phyloP scores from a whole-genome alignment of 2,797 vertebrate species.

The Anolis apletophallus region DNA sequence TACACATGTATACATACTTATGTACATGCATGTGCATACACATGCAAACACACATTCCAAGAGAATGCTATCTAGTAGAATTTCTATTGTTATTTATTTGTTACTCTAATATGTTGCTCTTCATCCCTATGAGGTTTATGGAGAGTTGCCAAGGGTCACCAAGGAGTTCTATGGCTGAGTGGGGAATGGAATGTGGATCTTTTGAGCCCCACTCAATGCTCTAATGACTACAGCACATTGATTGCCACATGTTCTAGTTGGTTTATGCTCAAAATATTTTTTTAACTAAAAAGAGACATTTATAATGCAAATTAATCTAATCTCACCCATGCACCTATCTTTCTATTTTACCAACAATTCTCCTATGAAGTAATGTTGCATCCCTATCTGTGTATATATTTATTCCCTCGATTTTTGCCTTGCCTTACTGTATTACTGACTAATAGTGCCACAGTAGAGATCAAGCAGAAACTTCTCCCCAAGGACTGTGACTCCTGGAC shows the following conservation, averaged over 20 bases:
- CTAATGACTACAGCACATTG: not conserved
- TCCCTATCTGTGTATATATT: not conserved
- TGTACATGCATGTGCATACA: too few relatives aligned
- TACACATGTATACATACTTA: too few relatives aligned
- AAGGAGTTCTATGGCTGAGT: not conserved
- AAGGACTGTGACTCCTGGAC: not conserved
- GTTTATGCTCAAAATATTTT: not conserved
- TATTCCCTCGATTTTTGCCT: not conserved
- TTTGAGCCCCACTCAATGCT: too few relatives aligned
- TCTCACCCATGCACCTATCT: not conserved
- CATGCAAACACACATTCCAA: too few relatives aligned
- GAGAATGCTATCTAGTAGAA: not conserved
- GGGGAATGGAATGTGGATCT: not conserved
- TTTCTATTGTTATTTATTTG: not conserved
- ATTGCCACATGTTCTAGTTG: not conserved
- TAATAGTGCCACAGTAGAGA: not conserved
- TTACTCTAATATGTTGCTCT: too few relatives aligned
- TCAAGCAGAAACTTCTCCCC: too few relatives aligned
- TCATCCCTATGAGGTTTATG: not conserved
- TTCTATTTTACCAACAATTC: not conserved
- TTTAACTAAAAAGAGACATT: not conserved
- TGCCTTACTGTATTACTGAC: not conserved
- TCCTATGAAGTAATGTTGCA: not conserved
- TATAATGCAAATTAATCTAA: not conserved
- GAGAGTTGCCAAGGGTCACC: not conserved